phyloP scores from a whole-genome alignment of 2,113 vertebrate genomes.

The Chloropsis cyanopogon region DNA sequence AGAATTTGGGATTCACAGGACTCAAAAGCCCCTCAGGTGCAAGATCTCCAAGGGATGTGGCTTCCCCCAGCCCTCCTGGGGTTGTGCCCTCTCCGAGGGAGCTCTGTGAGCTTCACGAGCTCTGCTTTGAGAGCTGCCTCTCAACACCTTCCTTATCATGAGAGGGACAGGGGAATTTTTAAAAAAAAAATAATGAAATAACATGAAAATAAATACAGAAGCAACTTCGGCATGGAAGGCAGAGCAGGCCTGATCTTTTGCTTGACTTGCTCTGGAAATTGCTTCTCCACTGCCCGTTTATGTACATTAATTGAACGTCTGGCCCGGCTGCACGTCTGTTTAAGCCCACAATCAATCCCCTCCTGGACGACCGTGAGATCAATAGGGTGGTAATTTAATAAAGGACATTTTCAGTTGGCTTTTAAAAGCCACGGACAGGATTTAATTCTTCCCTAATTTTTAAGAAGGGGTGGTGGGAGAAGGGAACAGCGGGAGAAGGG shows the following conservation, averaged over 20 bases:
- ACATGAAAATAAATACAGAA: neutral
- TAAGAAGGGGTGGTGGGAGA: neutral
- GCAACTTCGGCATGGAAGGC: constrained; percentile 4
- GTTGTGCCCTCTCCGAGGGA: neutral
- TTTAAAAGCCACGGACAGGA: neutral
- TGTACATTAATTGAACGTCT: constrained; percentile 58
- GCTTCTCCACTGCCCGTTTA: constrained; percentile 58
- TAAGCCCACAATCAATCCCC: constrained; percentile 62
- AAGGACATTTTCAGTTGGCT: constrained; percentile 33
- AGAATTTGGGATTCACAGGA: neutral
- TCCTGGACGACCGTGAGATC: constrained; percentile 31
- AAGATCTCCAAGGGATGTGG: neutral
- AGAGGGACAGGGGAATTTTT: neutral
- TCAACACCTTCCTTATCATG: neutral
- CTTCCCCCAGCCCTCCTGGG: neutral
- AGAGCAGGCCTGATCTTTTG: constrained; percentile 64
- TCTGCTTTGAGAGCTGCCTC: neutral
- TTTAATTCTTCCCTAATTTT: constrained; percentile 14
- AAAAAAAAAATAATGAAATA: neutral
- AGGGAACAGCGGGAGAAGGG: neutral
- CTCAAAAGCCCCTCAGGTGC: neutral
- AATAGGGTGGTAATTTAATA: constrained; percentile 67
- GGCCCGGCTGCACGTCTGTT: constrained; percentile 32
- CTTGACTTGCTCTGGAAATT: constrained; percentile 61
- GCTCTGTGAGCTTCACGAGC: rapidly evolving